Percentiles rank a stretch among this genome's conserved stretches.
Evolutionary conservation across 2,113 vertebrate genomes (phyloP).

Genomic region (Seriola dumerili): DNA sequence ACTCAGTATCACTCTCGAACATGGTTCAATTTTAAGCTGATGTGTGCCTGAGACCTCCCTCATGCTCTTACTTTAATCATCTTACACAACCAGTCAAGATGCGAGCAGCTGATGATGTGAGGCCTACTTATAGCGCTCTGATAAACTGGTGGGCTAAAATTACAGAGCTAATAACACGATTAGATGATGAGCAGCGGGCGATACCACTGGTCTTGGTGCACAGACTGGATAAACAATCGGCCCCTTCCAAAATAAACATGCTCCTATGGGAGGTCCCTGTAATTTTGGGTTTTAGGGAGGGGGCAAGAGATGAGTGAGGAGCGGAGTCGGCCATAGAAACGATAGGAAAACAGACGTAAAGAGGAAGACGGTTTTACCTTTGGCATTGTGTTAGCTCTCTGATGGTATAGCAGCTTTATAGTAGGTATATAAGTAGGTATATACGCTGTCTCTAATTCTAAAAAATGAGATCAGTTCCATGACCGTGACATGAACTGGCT

Average conservation of each 20-base stretch:
- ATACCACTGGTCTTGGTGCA: slow-evolving; percentile 8
- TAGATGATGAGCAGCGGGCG: slow-evolving; percentile 63
- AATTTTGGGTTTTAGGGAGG: slow-evolving; percentile 69
- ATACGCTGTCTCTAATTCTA: slow-evolving; percentile 20
- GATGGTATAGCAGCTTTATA: slow-evolving; percentile 37
- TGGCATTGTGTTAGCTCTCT: slow-evolving; percentile 1
- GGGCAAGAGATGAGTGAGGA: slow-evolving; percentile 36
- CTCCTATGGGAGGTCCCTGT: slow-evolving; percentile 60
- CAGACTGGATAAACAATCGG: slow-evolving; percentile 67
- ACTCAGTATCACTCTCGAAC: slow-evolving; percentile 3
- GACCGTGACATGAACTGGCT: slow-evolving; percentile 31
- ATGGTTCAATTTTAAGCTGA: neutral
- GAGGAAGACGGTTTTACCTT: slow-evolving; percentile 22
- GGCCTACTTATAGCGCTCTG: slow-evolving; percentile 41
- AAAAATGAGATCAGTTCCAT: slow-evolving; percentile 32
- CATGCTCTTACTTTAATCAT: slow-evolving; percentile 28
- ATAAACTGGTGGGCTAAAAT: slow-evolving; percentile 59
- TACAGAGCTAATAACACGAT: slow-evolving; percentile 76
- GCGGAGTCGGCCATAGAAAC: slow-evolving; percentile 20
- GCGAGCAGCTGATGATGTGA: slow-evolving; percentile 27
- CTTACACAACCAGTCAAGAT: slow-evolving; percentile 21
- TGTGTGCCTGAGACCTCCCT: neutral
- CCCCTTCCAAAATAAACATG: slow-evolving; percentile 69
- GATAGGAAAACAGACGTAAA: slow-evolving; percentile 37
- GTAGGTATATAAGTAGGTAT: neutral